Evolutionary conservation across 53 echinoderm and acorn worm genomes (phyloP).

Genomic region (Actinopyga echinites): DNA sequence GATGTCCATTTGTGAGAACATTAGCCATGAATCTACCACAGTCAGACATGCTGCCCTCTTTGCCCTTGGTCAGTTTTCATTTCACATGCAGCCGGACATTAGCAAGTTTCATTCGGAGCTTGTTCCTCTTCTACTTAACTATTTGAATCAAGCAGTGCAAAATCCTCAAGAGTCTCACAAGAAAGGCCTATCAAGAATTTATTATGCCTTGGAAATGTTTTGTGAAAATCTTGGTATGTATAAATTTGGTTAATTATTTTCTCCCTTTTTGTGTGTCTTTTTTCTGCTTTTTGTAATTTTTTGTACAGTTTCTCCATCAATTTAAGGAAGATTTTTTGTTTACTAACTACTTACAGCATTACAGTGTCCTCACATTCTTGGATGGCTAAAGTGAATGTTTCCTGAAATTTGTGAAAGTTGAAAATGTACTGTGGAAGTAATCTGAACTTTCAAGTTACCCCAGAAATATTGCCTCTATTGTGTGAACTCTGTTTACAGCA

Average conservation of each 20-base stretch:
- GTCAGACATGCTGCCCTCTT: constrained; percentile 92
- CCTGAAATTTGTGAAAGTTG: no score
- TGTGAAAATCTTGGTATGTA: constrained; percentile 93
- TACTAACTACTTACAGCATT: no score
- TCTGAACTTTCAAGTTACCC: no score
- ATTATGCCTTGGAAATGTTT: constrained; percentile 98
- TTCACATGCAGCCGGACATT: constrained; percentile 96
- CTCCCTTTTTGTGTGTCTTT: no score
- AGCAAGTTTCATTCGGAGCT: constrained; percentile 90
- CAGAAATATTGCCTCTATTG: no score
- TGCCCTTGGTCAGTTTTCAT: constrained; percentile 96
- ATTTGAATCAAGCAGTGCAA: constrained; percentile 64
- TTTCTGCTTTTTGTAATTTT: no score
- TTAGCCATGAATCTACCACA: constrained; percentile 69
- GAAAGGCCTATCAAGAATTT: constrained; percentile 87
- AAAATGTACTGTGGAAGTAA: no score
- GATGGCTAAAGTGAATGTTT: no score
- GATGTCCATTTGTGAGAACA: constrained; percentile 82
- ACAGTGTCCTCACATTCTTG: no score
- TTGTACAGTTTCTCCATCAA: no score
- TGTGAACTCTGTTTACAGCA: no score
- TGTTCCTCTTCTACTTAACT: constrained; percentile 85
- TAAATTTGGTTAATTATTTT: not conserved
- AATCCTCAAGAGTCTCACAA: constrained; percentile 73
- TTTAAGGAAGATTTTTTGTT: no score